These are phyloP conservation scores for Poicephalus meyeri DNA, from an alignment of 2,113 vertebrate species.

Conservation along the genomic window DNA sequence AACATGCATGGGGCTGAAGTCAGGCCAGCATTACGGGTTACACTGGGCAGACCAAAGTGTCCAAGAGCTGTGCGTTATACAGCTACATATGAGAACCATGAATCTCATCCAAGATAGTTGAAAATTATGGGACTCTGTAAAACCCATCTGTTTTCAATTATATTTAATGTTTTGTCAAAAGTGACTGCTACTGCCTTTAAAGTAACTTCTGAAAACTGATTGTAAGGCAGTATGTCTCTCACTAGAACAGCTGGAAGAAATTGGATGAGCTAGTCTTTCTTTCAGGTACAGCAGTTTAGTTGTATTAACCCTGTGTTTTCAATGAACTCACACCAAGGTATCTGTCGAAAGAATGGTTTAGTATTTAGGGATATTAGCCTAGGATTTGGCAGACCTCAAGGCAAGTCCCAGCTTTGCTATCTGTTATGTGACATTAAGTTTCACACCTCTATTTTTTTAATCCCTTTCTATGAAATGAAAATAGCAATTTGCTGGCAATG, in stretches of 20 bases:
- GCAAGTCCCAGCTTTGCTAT: not conserved
- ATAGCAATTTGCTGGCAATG: not conserved
- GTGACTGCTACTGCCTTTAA: not conserved
- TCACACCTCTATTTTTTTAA: not conserved
- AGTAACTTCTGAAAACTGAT: not conserved
- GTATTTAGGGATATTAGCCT: not conserved
- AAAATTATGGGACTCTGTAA: not conserved
- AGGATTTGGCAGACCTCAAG: not conserved
- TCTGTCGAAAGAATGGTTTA: not conserved
- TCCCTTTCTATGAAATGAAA: not conserved
- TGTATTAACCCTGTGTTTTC: not conserved
- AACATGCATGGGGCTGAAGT: accelerated
- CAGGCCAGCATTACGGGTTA: accelerated
- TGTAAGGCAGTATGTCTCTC: not conserved
- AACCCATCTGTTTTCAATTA: not conserved
- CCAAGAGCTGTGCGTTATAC: not conserved
- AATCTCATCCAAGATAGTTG: not conserved
- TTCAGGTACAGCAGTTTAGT: not conserved
- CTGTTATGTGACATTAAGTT: not conserved
- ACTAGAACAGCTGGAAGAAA: not conserved
- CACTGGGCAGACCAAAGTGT: no score
- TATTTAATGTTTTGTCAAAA: not conserved
- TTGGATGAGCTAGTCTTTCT: not conserved
- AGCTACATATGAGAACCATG: accelerated
- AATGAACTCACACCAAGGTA: not conserved